phyloP scores from a whole-genome alignment of 2,888 invertebrate species.

The Ephialtes manifestator region DNA sequence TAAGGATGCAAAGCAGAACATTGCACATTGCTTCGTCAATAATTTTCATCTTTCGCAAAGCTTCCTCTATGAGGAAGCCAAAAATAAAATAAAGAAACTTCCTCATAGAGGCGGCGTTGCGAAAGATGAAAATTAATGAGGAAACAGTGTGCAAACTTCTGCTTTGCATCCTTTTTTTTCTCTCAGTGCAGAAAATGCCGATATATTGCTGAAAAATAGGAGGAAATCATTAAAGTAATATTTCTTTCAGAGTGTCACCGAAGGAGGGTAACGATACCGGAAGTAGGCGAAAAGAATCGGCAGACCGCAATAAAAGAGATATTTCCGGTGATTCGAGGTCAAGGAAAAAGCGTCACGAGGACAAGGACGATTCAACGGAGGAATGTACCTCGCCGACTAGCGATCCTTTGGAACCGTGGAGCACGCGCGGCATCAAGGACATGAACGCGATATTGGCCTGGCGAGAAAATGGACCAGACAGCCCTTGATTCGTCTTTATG shows the following conservation, averaged over 20 bases:
- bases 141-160: too few relatives aligned
- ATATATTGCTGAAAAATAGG: background rate
- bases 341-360: slow-evolving; percentile 84
- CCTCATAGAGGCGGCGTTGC: too few relatives aligned
- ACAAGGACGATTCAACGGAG: slow-evolving; percentile 81
- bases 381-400: slow-evolving; percentile 85
- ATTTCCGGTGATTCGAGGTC: slow-evolving; percentile 86
- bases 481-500: slow-evolving; percentile 83
- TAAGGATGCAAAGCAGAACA: too few relatives aligned
- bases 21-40: too few relatives aligned
- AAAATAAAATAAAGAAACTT: too few relatives aligned
- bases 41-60: too few relatives aligned
- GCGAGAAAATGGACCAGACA: slow-evolving; percentile 87
- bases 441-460: slow-evolving; percentile 91
- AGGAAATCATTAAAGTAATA: background rate
- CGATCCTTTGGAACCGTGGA: slow-evolving; percentile 92
- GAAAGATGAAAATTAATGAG: too few relatives aligned
- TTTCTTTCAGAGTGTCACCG: slow-evolving; percentile 86
- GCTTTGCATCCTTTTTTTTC: too few relatives aligned
- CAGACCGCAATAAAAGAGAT: slow-evolving; percentile 79
- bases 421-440: slow-evolving; percentile 90
- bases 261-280: slow-evolving; percentile 78
- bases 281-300: slow-evolving; percentile 81
- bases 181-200: background rate
- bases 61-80: too few relatives aligned